Evolutionary conservation across 2,888 invertebrate species (phyloP), one percentile per base, ranked within the genome.

Genomic region (Hydroisotoma schaefferi): DNA sequence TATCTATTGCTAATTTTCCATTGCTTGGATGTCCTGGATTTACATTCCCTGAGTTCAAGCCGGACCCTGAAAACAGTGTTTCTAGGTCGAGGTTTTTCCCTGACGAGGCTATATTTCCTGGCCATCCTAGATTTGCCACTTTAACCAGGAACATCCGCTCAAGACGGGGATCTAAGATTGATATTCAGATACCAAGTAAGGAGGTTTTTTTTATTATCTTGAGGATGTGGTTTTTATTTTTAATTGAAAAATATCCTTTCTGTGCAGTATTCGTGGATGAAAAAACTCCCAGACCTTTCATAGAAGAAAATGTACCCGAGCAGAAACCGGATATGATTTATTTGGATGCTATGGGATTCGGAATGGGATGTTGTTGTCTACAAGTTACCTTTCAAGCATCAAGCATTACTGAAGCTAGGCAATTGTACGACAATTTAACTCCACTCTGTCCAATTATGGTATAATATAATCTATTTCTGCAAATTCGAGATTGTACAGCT

Each of bases 341-440:
- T 75, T 87, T 99, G 87, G 99, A 99, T 78, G 93, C 94, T 1
- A 98, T 99, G 98, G 98, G 97, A 25, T 99, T 99, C 77, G 98
- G 97, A 57, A 99, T 99, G 99, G 99, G 99, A 28, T 95, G 95
- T 77, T 94, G 93, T 75, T 98, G 97, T 76, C 82, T 98, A 38
- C 98, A 98, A 78, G 82, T 94, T 57, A 94, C 94, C 51, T 98
- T 99, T 81, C 90, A 94, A 79, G 97, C 98, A 1, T 94, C 94
- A 77, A 95, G 95, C 77, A 94, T 99, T 68, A 84, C 84, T 46
- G 99, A 99, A 80, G 98, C 98, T 3, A 83, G 94, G 67, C 90
- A 89, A 37, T 82, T 99, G 1, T 99, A 99, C 76, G 99, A 99
- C 78, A 98, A 99, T 77, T 82, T 99, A 28, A 90, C 97, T 12